Evolutionary conservation across 2,888 invertebrate species (phyloP).

Genomic region (Ashinkailepas kermadecensis): DNA sequence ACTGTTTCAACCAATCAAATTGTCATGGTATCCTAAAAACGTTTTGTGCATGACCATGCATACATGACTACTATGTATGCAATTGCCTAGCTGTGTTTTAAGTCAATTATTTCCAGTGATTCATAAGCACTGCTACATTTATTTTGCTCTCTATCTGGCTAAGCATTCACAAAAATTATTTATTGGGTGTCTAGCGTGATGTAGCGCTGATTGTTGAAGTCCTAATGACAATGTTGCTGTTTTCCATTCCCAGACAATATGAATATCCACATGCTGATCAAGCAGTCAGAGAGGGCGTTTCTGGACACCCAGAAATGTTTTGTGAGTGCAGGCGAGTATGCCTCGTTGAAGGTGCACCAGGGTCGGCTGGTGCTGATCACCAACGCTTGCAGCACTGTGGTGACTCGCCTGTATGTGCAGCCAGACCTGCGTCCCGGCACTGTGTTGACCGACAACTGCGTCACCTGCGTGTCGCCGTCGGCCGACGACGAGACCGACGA

Average conservation of each 20-base stretch:
- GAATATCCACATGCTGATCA: background rate
- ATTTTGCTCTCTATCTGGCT: no score
- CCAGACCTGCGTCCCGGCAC: background rate
- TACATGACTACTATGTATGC: no score
- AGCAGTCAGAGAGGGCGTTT: background rate
- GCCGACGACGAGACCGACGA: background rate
- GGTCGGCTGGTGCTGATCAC: background rate
- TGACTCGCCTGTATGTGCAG: background rate
- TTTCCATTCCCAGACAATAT: background rate
- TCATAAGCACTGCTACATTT: no score
- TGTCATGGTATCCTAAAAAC: no score
- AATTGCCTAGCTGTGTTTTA: no score
- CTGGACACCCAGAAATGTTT: background rate
- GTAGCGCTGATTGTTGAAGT: no score
- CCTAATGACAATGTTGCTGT: no score
- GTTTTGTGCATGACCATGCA: no score
- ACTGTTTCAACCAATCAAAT: no score
- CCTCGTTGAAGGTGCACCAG: background rate
- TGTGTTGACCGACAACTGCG: background rate
- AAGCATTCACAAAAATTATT: no score
- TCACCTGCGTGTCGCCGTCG: background rate
- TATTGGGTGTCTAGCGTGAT: no score
- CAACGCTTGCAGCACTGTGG: background rate
- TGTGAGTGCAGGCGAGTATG: background rate
- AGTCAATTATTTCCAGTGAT: no score